Percentiles rank a stretch among this genome's conserved stretches.
Evolutionary conservation across 2,797 vertebrate species (phyloP).

Genomic region (Girardinus metallicus): DNA sequence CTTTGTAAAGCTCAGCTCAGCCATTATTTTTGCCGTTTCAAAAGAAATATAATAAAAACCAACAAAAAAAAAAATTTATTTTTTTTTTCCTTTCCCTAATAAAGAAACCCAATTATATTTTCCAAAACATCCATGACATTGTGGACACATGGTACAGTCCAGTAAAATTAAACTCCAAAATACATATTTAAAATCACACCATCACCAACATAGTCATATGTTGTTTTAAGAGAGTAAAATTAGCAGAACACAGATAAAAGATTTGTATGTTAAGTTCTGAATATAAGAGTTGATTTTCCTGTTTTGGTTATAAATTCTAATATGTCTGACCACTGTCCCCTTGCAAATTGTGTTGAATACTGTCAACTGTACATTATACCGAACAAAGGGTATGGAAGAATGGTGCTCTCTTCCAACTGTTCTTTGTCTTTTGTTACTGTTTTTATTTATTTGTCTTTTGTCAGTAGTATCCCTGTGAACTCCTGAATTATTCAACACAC

Average conservation of each 20-base stretch:
- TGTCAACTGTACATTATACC: constrained; percentile 44
- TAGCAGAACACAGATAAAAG: background rate
- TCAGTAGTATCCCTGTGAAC: constrained; percentile 47
- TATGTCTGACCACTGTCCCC: constrained; percentile 2
- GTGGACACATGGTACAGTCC: constrained; percentile 19
- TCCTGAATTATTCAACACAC: constrained; percentile 45
- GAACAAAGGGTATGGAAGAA: constrained; percentile 84
- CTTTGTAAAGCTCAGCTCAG: constrained; percentile 89
- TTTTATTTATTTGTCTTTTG: constrained; percentile 59
- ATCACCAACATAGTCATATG: constrained; percentile 1
- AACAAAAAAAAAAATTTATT: background rate
- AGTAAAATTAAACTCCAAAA: constrained; percentile 20
- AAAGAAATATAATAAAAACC: constrained; percentile 68
- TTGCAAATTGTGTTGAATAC: constrained; percentile 81
- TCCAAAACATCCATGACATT: constrained; percentile 14
- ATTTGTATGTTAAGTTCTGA: constrained; percentile 26
- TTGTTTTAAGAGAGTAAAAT: constrained; percentile 20
- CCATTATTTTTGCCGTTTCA: constrained; percentile 89
- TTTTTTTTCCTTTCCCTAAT: background rate
- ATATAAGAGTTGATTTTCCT: constrained; percentile 24
- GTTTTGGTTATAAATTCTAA: constrained; percentile 33
- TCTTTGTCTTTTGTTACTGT: constrained; percentile 41
- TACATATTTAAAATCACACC: constrained; percentile 27
- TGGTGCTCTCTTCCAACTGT: constrained; percentile 85
- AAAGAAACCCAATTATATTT: constrained; percentile 7